Percentiles rank a stretch among this genome's conserved stretches.
phyloP scores from a whole-genome alignment of 2,113 vertebrate genomes.

The Gopherus evgoodei region DNA sequence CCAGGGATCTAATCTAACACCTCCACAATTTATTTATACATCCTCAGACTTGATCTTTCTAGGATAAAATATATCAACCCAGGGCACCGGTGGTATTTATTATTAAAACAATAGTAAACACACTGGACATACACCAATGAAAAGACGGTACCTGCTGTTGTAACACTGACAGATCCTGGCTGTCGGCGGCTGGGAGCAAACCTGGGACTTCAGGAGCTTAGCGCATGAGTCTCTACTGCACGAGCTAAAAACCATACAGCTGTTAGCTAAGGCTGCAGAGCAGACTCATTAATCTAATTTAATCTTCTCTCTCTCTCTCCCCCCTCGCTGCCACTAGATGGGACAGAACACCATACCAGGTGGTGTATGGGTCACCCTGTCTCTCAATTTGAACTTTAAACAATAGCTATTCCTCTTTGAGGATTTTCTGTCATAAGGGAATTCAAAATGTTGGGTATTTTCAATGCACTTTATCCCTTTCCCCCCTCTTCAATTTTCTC shows the following conservation, averaged over 20 bases:
- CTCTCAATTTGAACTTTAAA: not conserved
- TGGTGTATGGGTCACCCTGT: no score
- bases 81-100: not conserved
- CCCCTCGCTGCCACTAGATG: no score
- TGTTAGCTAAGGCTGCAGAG: no score
- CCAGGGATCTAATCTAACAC: not conserved
- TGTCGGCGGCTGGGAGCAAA: no score
- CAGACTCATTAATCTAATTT: no score
- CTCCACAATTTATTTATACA: not conserved
- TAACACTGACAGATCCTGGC: no score
- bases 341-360: no score
- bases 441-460: not conserved
- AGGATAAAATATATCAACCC: not conserved
- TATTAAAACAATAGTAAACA: not conserved
- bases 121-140: not conserved
- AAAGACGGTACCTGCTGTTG: not conserved
- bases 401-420: accelerated
- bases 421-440: not conserved
- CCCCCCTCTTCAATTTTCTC: not conserved
- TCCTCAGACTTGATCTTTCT: not conserved
- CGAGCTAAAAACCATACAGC: no score
- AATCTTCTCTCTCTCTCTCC: no score
- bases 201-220: no score
- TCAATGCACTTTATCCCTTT: accelerated
- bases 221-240: no score